Base-by-base conservation (phyloP, 2,797 vertebrate species). In the Chloroceryle inda region DNA sequence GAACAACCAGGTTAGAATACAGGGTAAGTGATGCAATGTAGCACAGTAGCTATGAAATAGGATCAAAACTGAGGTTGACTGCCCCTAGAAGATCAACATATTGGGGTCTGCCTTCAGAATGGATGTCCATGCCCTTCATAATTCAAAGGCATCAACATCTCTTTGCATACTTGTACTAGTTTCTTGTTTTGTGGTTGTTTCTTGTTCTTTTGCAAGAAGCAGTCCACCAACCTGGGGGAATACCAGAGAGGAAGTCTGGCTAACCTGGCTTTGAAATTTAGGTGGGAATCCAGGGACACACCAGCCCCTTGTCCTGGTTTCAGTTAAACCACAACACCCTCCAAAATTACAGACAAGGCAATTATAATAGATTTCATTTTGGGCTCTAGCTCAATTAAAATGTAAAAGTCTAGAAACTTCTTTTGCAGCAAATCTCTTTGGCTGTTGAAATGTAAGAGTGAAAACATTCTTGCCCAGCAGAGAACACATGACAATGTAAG, bases 341-440 rank as follows among this genome's bases (percentile, higher is more conserved):
- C 3, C 44, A 31, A 35, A 79, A 31, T 18, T 56, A 12, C n/a
- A 84, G 44, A 76, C 24, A 52, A 81, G 55, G 44, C 82, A 71
- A 63, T 74, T 0, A 49, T 49, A 87, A 87, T 4, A 67, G 44
- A 21, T 55, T 82, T 94, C 16, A 23, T 14, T 64, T 94, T 59
- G 71, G 42, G 20, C 26, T 79, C 37, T 74, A 68, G 24, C 22
- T 44, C 2, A 0, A 33, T 85, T 74, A 49, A 84, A 86, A 91
- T 64, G 5, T 11, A 92, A 68, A 91, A 74, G 9, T 49, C 44
- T 69, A 42, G 35, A 80, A 61, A 75, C 18, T 87, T 84, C 50
- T 87, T 90, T 79, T 95, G 72, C 68, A 92, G 68, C 35, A 80
- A 91, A 89, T 93, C 67, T 91, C 33, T 21, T 76, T 92, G 81